Evolutionary conservation across 2,113 vertebrate genomes (phyloP), one percentile per base, ranked within the genome.

Genomic region (Mirza zaza): DNA sequence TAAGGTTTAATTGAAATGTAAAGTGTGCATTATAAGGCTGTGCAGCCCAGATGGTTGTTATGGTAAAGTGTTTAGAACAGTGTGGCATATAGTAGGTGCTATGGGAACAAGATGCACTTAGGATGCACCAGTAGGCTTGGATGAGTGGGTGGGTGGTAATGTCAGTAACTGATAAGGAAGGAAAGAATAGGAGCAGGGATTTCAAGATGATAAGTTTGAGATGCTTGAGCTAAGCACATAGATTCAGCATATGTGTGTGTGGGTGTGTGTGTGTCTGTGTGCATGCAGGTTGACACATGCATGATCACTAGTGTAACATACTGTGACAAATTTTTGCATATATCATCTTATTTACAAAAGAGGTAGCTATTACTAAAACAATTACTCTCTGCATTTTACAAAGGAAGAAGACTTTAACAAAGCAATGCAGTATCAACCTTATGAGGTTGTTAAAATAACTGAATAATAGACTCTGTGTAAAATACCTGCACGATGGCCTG

Each of bases 291-390:
- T 86, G 50, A 68, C 25, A 80, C 3, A 52, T 39, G 23, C 23
- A 65, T 50, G 23, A 50, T 91, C 57, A 75, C n/a, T 52, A 82
- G 48, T 34, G 27, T 83, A 42, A 91, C 21, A 93, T 17, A 39
- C 39, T 63, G 32, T 87, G 25, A 55, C 20, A 76, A 81, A 32
- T 77, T 8, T 94, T 83, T 36, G 68, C 13, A 14, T 29, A 36
- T n/a, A 59, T 55, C 42, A 39, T 55, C 61, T 52, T 88, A 87
- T 71, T 90, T 96, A 84, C 13, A 82, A 55, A 70, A 75, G 14
- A 57, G 36, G 17, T 48, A 34, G 14, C 48, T 68, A 57, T 77
- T 94, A 45, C 27, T 70, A 29, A 85, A 95, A 87, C 21, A 77
- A 83, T 91, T 68, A 20, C 3, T 71, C 1, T 84, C 83, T 65